Percentiles rank a stretch among this genome's conserved stretches.
phyloP scores from a whole-genome alignment of 92 coral and sea anemone species.

The Blastomussa wellsi region DNA sequence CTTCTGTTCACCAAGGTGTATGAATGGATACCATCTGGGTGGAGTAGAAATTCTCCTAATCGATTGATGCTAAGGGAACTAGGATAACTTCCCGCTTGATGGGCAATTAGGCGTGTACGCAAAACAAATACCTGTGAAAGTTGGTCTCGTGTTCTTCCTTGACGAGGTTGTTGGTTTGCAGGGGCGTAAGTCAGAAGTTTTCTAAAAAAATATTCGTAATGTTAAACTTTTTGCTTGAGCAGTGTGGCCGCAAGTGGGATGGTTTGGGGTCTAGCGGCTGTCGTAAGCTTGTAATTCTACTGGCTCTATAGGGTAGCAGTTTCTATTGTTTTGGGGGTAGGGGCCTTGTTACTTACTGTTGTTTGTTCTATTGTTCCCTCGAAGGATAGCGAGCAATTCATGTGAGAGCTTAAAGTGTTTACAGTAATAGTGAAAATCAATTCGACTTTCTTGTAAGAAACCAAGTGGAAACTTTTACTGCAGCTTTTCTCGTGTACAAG shows the following conservation, averaged over 20 bases:
- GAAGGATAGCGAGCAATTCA: no score
- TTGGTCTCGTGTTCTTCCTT: slow-evolving; percentile 83
- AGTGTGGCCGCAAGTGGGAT: not conserved
- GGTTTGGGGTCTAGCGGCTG: not conserved
- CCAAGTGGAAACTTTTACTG: not conserved
- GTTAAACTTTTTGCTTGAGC: not conserved
- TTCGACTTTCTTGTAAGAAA: not conserved
- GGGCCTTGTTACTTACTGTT: no score
- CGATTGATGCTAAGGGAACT: no score
- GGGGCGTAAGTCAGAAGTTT: slow-evolving; percentile 86
- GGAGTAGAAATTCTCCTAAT: no score
- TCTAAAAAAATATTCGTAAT: slow-evolving; percentile 37
- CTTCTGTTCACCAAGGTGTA: no score
- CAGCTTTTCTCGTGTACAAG: not conserved
- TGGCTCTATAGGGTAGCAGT: no score
- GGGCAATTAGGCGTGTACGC: no score
- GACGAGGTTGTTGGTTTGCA: slow-evolving; percentile 79
- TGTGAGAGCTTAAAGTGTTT: not conserved
- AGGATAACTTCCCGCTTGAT: no score
- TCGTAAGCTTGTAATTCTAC: no score
- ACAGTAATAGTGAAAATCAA: not conserved
- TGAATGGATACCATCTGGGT: no score
- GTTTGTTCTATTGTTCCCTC: no score
- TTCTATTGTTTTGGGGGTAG: no score
- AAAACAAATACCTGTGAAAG: slow-evolving; percentile 91